Conservation (phyloP, 2,888 invertebrate species). For the Diarsia mendica region DNA sequence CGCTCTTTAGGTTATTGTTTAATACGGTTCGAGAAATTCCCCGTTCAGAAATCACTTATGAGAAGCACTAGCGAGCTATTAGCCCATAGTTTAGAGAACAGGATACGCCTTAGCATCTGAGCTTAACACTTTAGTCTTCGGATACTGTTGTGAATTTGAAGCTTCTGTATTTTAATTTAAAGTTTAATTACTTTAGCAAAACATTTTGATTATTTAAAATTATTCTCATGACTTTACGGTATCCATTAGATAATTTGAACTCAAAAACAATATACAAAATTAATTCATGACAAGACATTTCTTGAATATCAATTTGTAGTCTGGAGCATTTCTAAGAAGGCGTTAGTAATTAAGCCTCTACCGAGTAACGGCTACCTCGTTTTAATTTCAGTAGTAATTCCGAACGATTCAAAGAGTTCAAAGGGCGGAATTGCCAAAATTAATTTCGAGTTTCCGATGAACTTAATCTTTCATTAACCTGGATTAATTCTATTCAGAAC, state of each 20-base stretch:
- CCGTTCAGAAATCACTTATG: slow-evolving; percentile 56
- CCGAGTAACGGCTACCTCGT: slow-evolving; percentile 32
- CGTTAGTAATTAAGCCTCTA: slow-evolving; percentile 44
- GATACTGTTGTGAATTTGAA: slow-evolving; percentile 34
- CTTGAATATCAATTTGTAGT: slow-evolving; percentile 56
- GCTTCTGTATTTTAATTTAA: slow-evolving; percentile 10
- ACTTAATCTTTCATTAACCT: slow-evolving; percentile 65
- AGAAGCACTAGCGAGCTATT: slow-evolving; percentile 41
- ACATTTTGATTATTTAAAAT: slow-evolving; percentile 9
- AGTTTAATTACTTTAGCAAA: not conserved
- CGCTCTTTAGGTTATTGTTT: slow-evolving; percentile 69
- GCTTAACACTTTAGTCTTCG: slow-evolving; percentile 27
- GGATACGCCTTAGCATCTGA: slow-evolving; percentile 41
- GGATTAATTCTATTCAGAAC: slow-evolving; percentile 73
- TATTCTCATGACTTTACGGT: slow-evolving; percentile 1
- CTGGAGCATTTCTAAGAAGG: slow-evolving; percentile 22
- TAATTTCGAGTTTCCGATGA: slow-evolving; percentile 38
- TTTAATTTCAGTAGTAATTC: slow-evolving; percentile 48
- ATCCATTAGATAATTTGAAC: not conserved
- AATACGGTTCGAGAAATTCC: slow-evolving; percentile 63
- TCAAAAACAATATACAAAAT: slow-evolving; percentile 37
- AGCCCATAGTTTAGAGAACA: slow-evolving; percentile 55
- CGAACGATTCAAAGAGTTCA: slow-evolving; percentile 49
- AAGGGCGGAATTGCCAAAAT: slow-evolving; percentile 46
- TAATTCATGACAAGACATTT: slow-evolving; percentile 40